Conservation (phyloP, 37 sponge, comb jelly and placozoan genomes). For the Theonella swinhoei region DNA sequence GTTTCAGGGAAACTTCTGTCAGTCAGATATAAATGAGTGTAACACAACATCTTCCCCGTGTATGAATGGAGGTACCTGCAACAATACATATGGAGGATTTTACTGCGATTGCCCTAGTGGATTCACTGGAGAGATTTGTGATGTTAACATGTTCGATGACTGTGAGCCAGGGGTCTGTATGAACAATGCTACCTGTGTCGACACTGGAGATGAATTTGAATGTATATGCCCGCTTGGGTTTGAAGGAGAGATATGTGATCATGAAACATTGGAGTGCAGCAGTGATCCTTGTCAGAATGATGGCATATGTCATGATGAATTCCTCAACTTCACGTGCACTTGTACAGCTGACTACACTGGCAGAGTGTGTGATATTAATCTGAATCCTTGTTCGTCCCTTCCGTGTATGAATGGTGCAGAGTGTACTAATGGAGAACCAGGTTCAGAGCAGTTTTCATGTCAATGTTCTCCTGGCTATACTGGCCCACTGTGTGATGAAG, state of each 20-base stretch:
- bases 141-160: constrained; percentile 56
- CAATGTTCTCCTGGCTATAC: constrained; percentile 62
- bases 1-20: constrained; percentile 51
- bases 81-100: constrained; percentile 22
- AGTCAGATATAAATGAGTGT: constrained; percentile 39
- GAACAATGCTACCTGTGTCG: constrained; percentile 47
- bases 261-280: constrained; percentile 36
- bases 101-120: constrained; percentile 43
- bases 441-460: constrained; percentile 26
- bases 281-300: constrained; percentile 46
- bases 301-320: constrained; percentile 35
- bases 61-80: constrained; percentile 34
- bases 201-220: constrained; percentile 20
- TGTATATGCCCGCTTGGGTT: constrained; percentile 67
- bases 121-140: constrained; percentile 47
- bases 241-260: constrained; percentile 53
- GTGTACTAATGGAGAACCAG: constrained; percentile 30
- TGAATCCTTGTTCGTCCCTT: constrained; percentile 42
- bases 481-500: constrained; percentile 43
- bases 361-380: constrained; percentile 31
- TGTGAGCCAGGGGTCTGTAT: constrained; percentile 31
- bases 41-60: background rate
- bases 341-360: constrained; percentile 60
- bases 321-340: constrained; percentile 21
- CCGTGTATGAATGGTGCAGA: constrained; percentile 64